Conservation (phyloP, 2,888 invertebrate species). For the Eupithecia pulchellata region DNA sequence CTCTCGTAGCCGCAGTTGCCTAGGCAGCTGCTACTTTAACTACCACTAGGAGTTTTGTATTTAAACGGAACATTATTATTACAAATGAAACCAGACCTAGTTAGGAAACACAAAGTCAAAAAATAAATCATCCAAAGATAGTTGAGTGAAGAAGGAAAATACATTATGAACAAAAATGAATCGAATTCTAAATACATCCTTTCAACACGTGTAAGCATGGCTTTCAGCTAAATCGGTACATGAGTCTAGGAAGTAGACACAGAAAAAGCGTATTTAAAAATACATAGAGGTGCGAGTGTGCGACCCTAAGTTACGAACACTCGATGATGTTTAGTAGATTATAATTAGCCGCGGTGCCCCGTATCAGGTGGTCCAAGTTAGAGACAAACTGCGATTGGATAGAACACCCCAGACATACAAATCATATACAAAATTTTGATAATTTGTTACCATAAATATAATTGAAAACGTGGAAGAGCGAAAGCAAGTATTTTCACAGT, state of each 20-base stretch:
- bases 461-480: too few species aligned
- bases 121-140: not conserved
- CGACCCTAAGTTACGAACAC: conserved; percentile 80
- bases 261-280: conserved; percentile 73
- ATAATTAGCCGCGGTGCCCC: conserved; percentile 81
- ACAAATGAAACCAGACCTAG: not conserved
- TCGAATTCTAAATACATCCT: conserved; percentile 32
- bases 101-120: not conserved
- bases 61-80: not conserved
- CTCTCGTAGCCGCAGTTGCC: not conserved
- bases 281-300: conserved; percentile 73
- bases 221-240: conserved; percentile 54
- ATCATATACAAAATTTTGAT: not conserved
- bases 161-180: conserved; percentile 2
- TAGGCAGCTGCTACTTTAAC: conserved; percentile 3
- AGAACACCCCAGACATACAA: not conserved
- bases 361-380: conserved; percentile 54
- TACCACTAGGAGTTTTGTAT: not conserved
- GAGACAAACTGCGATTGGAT: conserved; percentile 30
- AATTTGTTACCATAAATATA: too few species aligned
- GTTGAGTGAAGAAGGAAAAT: not conserved
- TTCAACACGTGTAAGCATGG: conserved; percentile 44
- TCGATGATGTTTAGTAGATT: conserved; percentile 84
- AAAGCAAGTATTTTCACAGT: too few species aligned
- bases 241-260: conserved; percentile 57